Base-by-base conservation (phyloP, 2,888 invertebrate species). In the Euproctis similis region DNA sequence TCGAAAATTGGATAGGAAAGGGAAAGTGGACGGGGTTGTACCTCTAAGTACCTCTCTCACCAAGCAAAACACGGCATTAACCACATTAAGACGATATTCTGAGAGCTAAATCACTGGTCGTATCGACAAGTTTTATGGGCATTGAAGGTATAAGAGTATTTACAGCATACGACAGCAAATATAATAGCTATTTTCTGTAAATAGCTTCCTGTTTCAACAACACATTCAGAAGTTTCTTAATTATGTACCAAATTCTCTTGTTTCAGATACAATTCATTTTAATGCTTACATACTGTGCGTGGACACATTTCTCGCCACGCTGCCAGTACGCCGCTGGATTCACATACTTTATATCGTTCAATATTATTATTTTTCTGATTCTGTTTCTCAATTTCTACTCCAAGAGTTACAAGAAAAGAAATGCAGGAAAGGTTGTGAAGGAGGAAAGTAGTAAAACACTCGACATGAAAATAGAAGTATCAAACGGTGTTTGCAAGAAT, bases 351-450 rank as follows among this genome's bases (percentile, higher is more conserved):
- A 84, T 69, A 67, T 71, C 80, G 2, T 60, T 86, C 8, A 90
- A 90, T 56, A 84, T 89, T 1, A 62, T 71, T 0, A 76, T 89
- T 13, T 91, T 90, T 53, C 74, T 90, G 1, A 86, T 89, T 43
- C 77, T 91, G 18, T 91, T 91, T 57, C 82, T 88, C 21, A 87
- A 89, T 45, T 91, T 91, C 60, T 91, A 91, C 58, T 58, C 86
- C 1, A 85, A 85, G 34, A 88, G 86, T 37, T 91, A 90, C 60
- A 80, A 74, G 38, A 70, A 48, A 32, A 70, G 63, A 39, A 63
- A 52, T 13, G 41, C 51, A 1, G 65, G 62, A 24, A 71, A 53
- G 24, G 61, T 67, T 44, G 58, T 51, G 6, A 60, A 60, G 13
- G 52, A 57, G 1, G 60, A 59, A 41, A 53, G 53, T 8, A 46